phyloP scores from a whole-genome alignment of 2,113 vertebrate species.

The Chionodraco myersi region DNA sequence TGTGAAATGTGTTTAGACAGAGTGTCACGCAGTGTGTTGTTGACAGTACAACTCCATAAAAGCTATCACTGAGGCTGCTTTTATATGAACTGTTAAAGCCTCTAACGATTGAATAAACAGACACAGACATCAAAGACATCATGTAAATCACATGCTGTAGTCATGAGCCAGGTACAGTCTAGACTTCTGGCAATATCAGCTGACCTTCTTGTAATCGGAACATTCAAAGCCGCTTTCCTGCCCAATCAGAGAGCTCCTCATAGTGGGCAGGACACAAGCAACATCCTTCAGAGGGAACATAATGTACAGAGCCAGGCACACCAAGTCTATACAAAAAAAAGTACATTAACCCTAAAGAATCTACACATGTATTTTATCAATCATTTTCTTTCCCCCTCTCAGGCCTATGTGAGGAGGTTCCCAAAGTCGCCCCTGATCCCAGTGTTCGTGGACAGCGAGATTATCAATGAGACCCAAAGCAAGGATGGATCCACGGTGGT shows the following conservation, averaged over 20 bases:
- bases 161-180: not conserved
- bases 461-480: conserved; percentile 87
- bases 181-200: not conserved
- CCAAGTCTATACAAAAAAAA: not conserved
- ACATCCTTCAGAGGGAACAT: not conserved
- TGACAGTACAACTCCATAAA: conserved; percentile 42
- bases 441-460: conserved; percentile 94
- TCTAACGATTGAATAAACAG: conserved; percentile 1
- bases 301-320: not conserved
- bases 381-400: not conserved
- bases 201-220: not conserved
- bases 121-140: conserved; percentile 9
- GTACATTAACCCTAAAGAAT: not conserved
- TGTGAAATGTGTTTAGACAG: conserved; percentile 12
- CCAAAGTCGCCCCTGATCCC: conserved; percentile 94
- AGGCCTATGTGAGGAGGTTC: conserved; percentile 96
- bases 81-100: conserved; percentile 11
- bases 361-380: too few species aligned
- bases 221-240: not conserved
- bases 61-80: conserved; percentile 11
- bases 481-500: conserved; percentile 87
- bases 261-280: not conserved
- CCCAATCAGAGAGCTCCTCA: not conserved
- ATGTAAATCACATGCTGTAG: not conserved
- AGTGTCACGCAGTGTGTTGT: conserved; percentile 21